phyloP scores from a whole-genome alignment of 2,113 vertebrate species.

The Nibea albiflora region DNA sequence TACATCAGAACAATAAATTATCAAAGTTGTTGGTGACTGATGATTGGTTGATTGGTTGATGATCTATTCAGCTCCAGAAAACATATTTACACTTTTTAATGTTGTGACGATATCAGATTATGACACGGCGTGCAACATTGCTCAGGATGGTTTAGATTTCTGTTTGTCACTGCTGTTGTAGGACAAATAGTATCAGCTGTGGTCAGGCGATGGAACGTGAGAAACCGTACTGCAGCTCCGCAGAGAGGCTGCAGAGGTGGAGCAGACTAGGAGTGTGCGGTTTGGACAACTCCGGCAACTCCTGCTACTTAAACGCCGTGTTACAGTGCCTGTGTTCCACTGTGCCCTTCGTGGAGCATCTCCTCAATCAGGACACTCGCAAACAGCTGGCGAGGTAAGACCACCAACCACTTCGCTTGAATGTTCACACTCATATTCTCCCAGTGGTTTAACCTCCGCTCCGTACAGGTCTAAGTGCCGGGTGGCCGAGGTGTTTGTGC shows the following conservation, averaged over 20 bases:
- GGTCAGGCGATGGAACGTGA: conserved; percentile 27
- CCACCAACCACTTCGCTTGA: not conserved
- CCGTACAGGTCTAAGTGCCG: conserved; percentile 73
- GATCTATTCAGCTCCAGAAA: not conserved
- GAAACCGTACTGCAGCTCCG: conserved; percentile 31
- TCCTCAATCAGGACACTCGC: conserved; percentile 82
- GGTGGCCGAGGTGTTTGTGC: conserved; percentile 81
- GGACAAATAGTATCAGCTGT: conserved; percentile 13
- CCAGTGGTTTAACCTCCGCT: not conserved
- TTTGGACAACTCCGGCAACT: conserved; percentile 88
- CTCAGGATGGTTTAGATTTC: not conserved
- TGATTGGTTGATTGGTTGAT: not conserved
- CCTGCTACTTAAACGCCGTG: conserved; percentile 89
- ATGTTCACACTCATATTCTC: not conserved
- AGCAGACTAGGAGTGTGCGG: conserved; percentile 81
- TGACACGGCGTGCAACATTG: too few relatives aligned
- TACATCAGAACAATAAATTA: not conserved
- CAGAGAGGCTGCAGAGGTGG: not conserved
- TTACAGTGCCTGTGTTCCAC: conserved; percentile 89
- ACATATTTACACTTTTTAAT: not conserved
- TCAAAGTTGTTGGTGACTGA: too few relatives aligned
- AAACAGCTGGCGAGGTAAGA: conserved; percentile 81
- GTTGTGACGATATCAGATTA: not conserved
- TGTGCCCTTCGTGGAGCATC: conserved; percentile 84
- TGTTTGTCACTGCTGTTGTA: conserved; percentile 22